phyloP scores from a whole-genome alignment of 1,140 invertebrate genomes.

The Paracyclopina nana region DNA sequence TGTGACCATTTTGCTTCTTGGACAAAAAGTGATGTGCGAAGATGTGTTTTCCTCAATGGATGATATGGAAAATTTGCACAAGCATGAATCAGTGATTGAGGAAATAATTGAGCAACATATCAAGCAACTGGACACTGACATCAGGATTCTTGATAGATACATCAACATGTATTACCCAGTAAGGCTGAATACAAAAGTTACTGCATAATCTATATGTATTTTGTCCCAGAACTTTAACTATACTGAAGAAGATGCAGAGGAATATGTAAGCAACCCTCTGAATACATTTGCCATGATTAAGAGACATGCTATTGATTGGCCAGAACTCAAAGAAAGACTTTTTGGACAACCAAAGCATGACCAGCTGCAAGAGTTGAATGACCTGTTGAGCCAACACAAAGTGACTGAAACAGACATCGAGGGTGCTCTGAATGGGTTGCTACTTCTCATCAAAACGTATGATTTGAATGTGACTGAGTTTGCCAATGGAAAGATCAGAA shows the following conservation, averaged over 20 bases:
- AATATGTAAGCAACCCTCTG: neutral
- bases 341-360: neutral
- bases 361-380: neutral
- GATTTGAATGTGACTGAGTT: conserved; percentile 29
- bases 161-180: too few relatives aligned
- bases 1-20: too few relatives aligned
- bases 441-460: conserved; percentile 34
- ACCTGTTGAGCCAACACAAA: neutral
- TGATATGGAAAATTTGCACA: too few relatives aligned
- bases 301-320: neutral
- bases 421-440: conserved; percentile 30
- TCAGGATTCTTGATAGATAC: too few relatives aligned
- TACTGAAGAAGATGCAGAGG: neutral
- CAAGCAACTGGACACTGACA: too few relatives aligned
- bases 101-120: too few relatives aligned
- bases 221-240: too few relatives aligned
- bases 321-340: neutral
- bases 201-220: too few relatives aligned
- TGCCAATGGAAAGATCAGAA: conserved; percentile 24
- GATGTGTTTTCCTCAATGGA: too few relatives aligned
- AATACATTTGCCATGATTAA: neutral
- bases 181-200: too few relatives aligned
- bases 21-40: too few relatives aligned
- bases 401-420: conserved; percentile 26
- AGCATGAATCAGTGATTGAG: too few relatives aligned